These are phyloP conservation scores for Mallotus villosus DNA, from an alignment of 2,797 vertebrate genomes.

Conservation along the genomic window DNA sequence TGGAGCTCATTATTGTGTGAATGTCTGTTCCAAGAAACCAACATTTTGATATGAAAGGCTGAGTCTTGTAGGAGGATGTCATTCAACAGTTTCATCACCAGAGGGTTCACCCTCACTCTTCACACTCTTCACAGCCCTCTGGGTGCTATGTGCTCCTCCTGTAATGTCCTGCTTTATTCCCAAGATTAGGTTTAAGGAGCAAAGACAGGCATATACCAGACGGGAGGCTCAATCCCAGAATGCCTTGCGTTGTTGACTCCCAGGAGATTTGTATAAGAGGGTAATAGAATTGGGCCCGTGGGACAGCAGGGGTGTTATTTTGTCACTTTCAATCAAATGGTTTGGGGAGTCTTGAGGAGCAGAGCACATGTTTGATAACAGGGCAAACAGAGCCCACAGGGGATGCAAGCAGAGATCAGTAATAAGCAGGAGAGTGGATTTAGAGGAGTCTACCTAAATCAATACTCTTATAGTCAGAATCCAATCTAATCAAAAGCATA, in stretches of 20 bases:
- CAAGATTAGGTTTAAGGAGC: slow-evolving; percentile 48
- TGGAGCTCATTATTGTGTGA: slow-evolving; percentile 46
- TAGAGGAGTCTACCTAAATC: slow-evolving; percentile 61
- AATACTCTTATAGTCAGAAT: slow-evolving; percentile 57
- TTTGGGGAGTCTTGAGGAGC: slow-evolving; percentile 44
- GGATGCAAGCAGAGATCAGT: slow-evolving; percentile 30
- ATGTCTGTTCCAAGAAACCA: slow-evolving; percentile 37
- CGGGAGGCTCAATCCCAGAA: slow-evolving; percentile 26
- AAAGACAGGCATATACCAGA: slow-evolving; percentile 28
- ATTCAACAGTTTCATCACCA: slow-evolving; percentile 24
- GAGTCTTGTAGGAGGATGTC: slow-evolving; percentile 33
- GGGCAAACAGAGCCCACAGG: slow-evolving; percentile 50
- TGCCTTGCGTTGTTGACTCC: slow-evolving; percentile 34
- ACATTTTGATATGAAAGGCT: slow-evolving; percentile 26
- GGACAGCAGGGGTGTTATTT: slow-evolving; percentile 68
- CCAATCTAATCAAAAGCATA: slow-evolving; percentile 56
- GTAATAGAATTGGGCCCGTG: slow-evolving; percentile 67
- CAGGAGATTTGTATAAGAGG: slow-evolving; percentile 51
- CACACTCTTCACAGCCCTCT: slow-evolving; percentile 9
- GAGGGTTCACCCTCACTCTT: slow-evolving; percentile 21
- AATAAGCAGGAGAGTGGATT: slow-evolving; percentile 61
- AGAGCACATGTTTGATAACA: slow-evolving; percentile 48
- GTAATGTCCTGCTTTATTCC: slow-evolving; percentile 32
- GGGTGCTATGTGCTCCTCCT: slow-evolving; percentile 13
- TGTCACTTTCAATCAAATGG: slow-evolving; percentile 75